Evolutionary conservation across 92 coral and sea anemone genomes (phyloP).

Genomic region (Virgularia gustaviana): DNA sequence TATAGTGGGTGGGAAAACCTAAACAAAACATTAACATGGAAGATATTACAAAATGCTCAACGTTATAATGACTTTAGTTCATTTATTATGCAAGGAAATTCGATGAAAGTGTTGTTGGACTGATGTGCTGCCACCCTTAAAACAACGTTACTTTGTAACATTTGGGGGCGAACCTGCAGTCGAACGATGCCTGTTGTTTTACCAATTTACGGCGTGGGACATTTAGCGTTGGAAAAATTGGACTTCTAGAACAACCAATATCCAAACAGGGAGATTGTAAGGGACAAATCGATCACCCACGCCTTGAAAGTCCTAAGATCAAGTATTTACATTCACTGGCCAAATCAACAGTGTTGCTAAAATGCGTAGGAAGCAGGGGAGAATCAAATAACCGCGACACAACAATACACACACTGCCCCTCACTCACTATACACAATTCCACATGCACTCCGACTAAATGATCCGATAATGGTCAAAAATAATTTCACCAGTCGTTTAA

Average conservation of each 20-base stretch:
- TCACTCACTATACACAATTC: no score
- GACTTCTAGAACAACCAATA: background rate
- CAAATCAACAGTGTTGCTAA: constrained; percentile 36
- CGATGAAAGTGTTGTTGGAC: constrained; percentile 26
- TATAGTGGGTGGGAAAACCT: background rate
- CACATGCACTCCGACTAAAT: no score
- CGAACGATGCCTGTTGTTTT: no score
- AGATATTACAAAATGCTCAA: constrained; percentile 14
- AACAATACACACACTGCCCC: constrained; percentile 16
- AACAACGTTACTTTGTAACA: constrained; percentile 15
- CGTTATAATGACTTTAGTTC: constrained; percentile 10
- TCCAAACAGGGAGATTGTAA: background rate
- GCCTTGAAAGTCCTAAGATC: constrained; percentile 29
- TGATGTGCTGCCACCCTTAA: background rate
- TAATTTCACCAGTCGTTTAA: no score
- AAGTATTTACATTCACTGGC: constrained; percentile 36
- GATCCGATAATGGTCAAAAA: no score
- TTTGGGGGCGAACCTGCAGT: background rate
- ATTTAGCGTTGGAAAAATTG: no score
- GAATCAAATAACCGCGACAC: background rate
- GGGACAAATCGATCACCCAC: constrained; percentile 37
- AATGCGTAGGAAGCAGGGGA: constrained; percentile 27
- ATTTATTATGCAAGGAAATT: constrained; percentile 38
- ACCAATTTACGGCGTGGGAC: no score
- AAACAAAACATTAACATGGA: background rate